Conservation (phyloP, 1,140 invertebrate species). For the Oreohelix idahoensis region DNA sequence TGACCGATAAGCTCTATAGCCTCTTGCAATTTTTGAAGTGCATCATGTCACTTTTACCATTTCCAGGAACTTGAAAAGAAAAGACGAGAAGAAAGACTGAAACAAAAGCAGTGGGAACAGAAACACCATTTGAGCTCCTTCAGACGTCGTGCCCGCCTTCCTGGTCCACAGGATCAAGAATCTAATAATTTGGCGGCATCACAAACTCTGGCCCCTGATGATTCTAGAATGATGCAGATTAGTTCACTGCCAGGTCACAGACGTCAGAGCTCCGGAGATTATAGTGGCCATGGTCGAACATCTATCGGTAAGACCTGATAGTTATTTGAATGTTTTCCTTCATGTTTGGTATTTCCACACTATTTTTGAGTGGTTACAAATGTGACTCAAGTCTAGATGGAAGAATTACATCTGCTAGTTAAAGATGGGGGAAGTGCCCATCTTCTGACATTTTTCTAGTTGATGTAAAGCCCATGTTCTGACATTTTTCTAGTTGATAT, state of each 20-base stretch:
- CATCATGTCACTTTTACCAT: no score
- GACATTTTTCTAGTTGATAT: no score
- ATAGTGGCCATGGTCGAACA: not conserved
- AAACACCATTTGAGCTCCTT: slow-evolving; percentile 66
- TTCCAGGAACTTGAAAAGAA: slow-evolving; percentile 67
- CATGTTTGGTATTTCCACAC: no score
- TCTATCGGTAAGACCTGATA: slow-evolving; percentile 4
- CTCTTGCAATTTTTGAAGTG: no score
- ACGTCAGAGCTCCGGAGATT: slow-evolving; percentile 30
- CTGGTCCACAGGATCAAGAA: slow-evolving; percentile 52
- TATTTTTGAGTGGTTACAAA: no score
- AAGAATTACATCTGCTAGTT: no score
- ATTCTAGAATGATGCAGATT: slow-evolving; percentile 38
- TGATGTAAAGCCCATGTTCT: no score
- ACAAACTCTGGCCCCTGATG: slow-evolving; percentile 38
- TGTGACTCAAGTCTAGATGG: no score
- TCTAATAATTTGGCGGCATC: slow-evolving; percentile 35
- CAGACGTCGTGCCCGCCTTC: slow-evolving; percentile 58
- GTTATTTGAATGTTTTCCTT: no score
- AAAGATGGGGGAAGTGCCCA: no score
- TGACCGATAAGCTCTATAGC: no score
- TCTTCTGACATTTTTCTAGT: no score
- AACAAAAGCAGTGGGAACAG: slow-evolving; percentile 69
- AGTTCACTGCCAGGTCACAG: slow-evolving; percentile 41
- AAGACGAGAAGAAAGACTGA: slow-evolving; percentile 62